A percentile compares a stretch with the other conserved stretches of the same genome.
These are phyloP conservation scores for Acanthosepion pharaonis DNA, from an alignment of 2,888 invertebrate species.

Conservation along the genomic window DNA sequence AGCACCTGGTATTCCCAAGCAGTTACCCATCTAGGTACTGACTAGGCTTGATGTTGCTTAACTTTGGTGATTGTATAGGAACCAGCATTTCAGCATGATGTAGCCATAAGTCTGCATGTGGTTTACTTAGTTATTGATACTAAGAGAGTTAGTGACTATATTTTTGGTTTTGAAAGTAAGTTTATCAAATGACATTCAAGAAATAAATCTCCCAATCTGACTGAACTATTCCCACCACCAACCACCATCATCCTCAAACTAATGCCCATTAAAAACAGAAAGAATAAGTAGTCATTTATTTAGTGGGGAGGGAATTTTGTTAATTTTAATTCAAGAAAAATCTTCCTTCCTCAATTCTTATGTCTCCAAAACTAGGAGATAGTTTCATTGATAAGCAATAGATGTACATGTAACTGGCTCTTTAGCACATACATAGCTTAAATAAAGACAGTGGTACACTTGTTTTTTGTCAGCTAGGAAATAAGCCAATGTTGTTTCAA, in stretches of 20 bases:
- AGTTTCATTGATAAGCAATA: background rate
- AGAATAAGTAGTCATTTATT: background rate
- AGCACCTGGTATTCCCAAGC: too few species aligned
- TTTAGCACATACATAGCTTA: background rate
- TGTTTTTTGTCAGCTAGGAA: background rate
- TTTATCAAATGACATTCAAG: background rate
- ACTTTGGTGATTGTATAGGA: too few species aligned
- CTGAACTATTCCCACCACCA: background rate
- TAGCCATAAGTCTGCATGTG: too few species aligned
- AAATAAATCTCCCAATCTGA: background rate
- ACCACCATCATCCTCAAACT: background rate
- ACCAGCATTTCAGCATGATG: too few species aligned
- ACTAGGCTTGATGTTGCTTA: too few species aligned
- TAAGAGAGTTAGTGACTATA: too few species aligned
- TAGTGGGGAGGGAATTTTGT: background rate
- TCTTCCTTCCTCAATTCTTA: background rate
- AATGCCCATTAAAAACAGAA: background rate
- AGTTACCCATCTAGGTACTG: too few species aligned
- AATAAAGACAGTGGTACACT: background rate
- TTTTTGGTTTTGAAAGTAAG: background rate
- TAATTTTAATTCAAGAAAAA: background rate
- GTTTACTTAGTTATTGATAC: too few species aligned
- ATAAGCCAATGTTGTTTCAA: background rate
- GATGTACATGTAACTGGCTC: background rate
- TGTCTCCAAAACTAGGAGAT: constrained; percentile 20